Percentiles rank a stretch among this genome's conserved stretches.
Evolutionary conservation across 2,888 invertebrate species (phyloP).

Genomic region (Oscheius sp.): DNA sequence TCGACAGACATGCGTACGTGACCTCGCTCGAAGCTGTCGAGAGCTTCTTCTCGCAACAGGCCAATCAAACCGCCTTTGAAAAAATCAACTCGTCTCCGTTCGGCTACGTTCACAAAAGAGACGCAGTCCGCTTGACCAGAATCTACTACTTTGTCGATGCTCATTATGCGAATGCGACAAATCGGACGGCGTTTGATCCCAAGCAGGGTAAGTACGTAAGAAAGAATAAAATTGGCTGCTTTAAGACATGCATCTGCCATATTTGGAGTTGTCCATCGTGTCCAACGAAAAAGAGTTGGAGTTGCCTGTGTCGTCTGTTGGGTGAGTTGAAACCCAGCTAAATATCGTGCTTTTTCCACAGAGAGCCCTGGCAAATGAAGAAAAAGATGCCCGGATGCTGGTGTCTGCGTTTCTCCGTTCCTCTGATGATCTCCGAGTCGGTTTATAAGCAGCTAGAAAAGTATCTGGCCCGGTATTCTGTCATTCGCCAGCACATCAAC

Average conservation of each 20-base stretch:
- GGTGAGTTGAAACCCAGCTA: neutral
- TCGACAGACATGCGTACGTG: conserved; percentile 6
- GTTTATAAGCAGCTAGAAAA: conserved; percentile 40
- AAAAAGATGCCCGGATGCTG: conserved; percentile 8
- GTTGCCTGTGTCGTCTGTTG: conserved; percentile 30
- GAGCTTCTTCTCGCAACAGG: conserved; percentile 3
- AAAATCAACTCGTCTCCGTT: conserved; percentile 10
- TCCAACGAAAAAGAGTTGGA: conserved; percentile 37
- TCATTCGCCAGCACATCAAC: conserved; percentile 46
- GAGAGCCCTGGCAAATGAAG: conserved; percentile 14
- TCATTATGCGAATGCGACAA: conserved; percentile 29
- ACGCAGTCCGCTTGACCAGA: conserved; percentile 36
- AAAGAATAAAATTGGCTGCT: neutral
- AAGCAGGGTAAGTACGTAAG: conserved; percentile 3
- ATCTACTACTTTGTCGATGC: conserved; percentile 49
- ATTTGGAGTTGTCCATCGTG: conserved; percentile 45
- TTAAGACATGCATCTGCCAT: conserved; percentile 38
- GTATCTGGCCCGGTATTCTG: conserved; percentile 40
- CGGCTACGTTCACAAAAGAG: conserved; percentile 8
- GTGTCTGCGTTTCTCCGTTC: conserved; percentile 28
- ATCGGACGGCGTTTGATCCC: conserved; percentile 22
- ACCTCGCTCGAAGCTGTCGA: conserved; percentile 21
- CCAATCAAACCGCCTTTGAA: neutral
- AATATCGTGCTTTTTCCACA: neutral
- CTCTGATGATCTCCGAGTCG: conserved; percentile 40